These are phyloP conservation scores for Cephus rjabovi DNA, from an alignment of 2,888 invertebrate species.

Conservation along the genomic window DNA sequence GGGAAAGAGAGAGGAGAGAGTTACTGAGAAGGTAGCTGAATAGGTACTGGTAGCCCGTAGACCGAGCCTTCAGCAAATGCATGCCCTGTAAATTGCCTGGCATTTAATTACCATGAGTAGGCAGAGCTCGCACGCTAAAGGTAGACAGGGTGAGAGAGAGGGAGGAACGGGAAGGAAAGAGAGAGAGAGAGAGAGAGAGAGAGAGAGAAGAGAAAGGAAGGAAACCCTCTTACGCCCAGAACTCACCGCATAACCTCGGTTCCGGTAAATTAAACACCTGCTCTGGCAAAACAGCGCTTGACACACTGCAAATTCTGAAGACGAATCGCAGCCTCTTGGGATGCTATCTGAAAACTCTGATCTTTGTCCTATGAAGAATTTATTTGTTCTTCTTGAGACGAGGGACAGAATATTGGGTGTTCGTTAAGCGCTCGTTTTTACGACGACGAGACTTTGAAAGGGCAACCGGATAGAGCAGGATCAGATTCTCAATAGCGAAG, in stretches of 20 bases:
- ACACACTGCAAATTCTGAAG: background rate
- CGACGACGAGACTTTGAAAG: background rate
- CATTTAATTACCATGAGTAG: constrained; percentile 65
- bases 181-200: background rate
- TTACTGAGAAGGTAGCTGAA: background rate
- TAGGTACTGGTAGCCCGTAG: constrained; percentile 19
- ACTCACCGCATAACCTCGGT: constrained; percentile 38
- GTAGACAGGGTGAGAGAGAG: constrained; percentile 25
- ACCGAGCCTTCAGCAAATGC: constrained; percentile 52
- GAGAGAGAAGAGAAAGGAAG: background rate
- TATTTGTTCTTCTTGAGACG: background rate
- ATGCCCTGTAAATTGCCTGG: constrained; percentile 61
- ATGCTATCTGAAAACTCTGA: background rate
- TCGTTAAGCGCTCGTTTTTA: background rate
- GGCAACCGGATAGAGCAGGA: background rate
- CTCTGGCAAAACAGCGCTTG: constrained; percentile 45
- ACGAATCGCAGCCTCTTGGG: background rate
- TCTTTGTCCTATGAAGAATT: background rate
- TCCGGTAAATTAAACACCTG: constrained; percentile 58
- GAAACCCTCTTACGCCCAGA: constrained; percentile 25
- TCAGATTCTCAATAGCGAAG: background rate
- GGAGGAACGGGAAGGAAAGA: background rate
- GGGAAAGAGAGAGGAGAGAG: background rate
- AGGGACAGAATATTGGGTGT: background rate
- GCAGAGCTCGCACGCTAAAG: constrained; percentile 53